These are phyloP conservation scores for Drosophila bipectinata DNA, from an alignment of 1,140 invertebrate species.

Conservation along the genomic window DNA sequence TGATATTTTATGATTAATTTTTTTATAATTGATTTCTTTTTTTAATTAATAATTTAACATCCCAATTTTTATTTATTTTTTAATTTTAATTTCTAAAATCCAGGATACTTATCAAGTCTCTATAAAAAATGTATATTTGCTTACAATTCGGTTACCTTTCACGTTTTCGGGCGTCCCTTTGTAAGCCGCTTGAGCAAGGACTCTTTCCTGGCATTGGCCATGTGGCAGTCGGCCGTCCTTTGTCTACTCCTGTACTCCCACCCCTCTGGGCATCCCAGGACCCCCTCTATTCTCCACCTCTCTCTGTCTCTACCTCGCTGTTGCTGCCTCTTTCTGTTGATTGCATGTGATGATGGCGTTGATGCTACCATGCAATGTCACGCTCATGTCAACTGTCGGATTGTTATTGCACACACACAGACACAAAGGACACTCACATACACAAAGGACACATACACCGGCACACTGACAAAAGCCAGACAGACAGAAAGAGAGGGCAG, in stretches of 20 bases:
- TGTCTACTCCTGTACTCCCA: not conserved
- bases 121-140: not conserved
- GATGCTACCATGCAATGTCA: conserved; percentile 73
- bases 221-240: conserved; percentile 19
- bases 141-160: conserved; percentile 18
- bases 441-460: not conserved
- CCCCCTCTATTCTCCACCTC: too few relatives aligned
- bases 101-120: not conserved
- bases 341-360: conserved; percentile 76
- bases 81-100: not conserved
- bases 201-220: conserved; percentile 38
- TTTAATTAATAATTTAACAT: not conserved
- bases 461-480: not conserved
- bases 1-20: not conserved
- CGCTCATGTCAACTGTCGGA: conserved; percentile 73
- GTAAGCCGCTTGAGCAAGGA: conserved; percentile 24
- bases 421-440: conserved; percentile 5
- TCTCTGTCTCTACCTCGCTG: not conserved
- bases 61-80: not conserved
- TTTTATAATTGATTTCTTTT: not conserved
- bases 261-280: not conserved
- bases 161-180: conserved; percentile 19
- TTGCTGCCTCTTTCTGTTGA: conserved; percentile 37
- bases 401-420: conserved; percentile 56
- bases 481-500: not conserved